Conservation (phyloP, 2,888 invertebrate genomes). For the Vesta saturnalis region DNA sequence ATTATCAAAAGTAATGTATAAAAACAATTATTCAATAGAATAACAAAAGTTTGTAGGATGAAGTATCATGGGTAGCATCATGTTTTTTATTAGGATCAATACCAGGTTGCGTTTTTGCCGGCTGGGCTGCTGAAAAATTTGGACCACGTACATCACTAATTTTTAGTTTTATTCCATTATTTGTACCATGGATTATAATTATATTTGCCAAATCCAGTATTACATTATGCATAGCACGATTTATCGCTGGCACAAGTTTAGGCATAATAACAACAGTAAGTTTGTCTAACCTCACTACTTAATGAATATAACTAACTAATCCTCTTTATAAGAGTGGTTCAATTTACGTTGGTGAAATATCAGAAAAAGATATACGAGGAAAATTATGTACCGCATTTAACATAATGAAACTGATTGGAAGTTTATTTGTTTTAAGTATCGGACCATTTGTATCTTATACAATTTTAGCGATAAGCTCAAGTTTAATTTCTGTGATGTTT, state of each 20-base stretch:
- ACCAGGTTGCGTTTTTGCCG: constrained; percentile 67
- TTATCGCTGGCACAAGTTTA: constrained; percentile 75
- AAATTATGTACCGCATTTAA: constrained; percentile 57
- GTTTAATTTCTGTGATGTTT: constrained; percentile 56
- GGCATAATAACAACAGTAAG: constrained; percentile 65
- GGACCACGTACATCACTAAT: constrained; percentile 68
- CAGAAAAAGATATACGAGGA: constrained; percentile 65
- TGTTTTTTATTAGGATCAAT: constrained; percentile 67
- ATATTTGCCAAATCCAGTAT: constrained; percentile 51
- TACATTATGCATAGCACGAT: constrained; percentile 70
- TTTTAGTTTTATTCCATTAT: constrained; percentile 64
- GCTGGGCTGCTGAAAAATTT: constrained; percentile 66
- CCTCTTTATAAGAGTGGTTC: constrained; percentile 63
- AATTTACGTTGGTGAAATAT: constrained; percentile 67
- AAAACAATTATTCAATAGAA: background rate
- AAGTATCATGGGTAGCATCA: constrained; percentile 69
- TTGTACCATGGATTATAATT: constrained; percentile 64
- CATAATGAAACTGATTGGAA: constrained; percentile 59
- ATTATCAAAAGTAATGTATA: constrained; percentile 31
- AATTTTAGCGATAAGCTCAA: constrained; percentile 54
- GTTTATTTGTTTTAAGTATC: constrained; percentile 57
- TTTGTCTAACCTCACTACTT: background rate
- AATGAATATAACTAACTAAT: background rate
- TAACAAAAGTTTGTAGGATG: constrained; percentile 55
- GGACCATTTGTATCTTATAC: constrained; percentile 59